Evolutionary conservation across 2,113 vertebrate species (phyloP), one percentile per base, ranked within the genome.

Genomic region (Dinomys branickii): DNA sequence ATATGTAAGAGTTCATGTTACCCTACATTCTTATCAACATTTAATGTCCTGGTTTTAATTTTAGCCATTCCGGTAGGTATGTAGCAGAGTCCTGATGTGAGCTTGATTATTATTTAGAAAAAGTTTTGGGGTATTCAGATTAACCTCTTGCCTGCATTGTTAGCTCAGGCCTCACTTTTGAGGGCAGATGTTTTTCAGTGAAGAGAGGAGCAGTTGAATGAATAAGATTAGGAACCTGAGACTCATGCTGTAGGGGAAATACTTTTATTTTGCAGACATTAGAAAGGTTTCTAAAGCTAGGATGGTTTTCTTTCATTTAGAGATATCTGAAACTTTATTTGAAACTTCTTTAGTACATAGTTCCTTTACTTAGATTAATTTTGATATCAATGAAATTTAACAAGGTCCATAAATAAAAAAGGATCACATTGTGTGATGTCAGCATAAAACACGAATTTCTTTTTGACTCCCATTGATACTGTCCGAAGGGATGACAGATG

Each of bases 341-440:
- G 38, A 95, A 85, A 92, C 41, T 35, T 82, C 47, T 19, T 71
- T 13, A 50, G n/a, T 41, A 26, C 1, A 5, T 47, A 80, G 9
- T 91, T 78, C 28, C 83, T 87, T 92, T 38, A 26, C 44, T 87
- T 73, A 75, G 26, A 26, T 85, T 82, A 65, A 71, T 87, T 91
- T 63, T 81, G 19, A 58, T 75, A 38, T 10, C 80, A 78, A n/a
- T 81, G 83, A 86, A 94, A 77, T 71, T 90, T 90, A 89, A 28
- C 35, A 47, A 50, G 73, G 12, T 71, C 7, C 28, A 24, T 38
- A 87, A 84, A 89, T 94, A 52, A 90, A 86, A 50, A 47, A 86
- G 41, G 90, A 26, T 88, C 80, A 69, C 35, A 38, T 35, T 7
- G 33, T n/a, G 4, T 61, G 38, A 81, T 67, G 17, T 90, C 61